Evolutionary conservation across 2,797 vertebrate genomes (phyloP).

Genomic region (Limnodromus scolopaceus): DNA sequence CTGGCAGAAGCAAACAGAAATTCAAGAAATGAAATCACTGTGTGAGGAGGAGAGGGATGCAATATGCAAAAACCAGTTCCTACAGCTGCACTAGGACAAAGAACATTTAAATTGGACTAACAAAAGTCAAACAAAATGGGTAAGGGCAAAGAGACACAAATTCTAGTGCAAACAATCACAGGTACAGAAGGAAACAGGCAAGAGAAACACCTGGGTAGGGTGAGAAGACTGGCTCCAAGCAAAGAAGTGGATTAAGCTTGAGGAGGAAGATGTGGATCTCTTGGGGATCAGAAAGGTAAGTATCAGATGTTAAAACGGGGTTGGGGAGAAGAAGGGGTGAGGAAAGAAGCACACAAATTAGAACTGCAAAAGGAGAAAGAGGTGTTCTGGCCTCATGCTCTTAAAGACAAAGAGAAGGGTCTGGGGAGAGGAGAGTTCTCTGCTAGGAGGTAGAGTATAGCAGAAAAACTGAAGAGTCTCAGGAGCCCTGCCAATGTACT

Average conservation of each 20-base stretch:
- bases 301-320: not conserved
- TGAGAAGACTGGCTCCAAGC: not conserved
- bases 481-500: not conserved
- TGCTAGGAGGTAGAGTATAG: not conserved
- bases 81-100: not conserved
- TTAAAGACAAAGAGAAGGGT: not conserved
- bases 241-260: not conserved
- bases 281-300: not conserved
- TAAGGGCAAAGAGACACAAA: not conserved
- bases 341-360: not conserved
- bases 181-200: not conserved
- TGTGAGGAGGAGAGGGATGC: not conserved
- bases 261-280: not conserved
- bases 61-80: not conserved
- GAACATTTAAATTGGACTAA: not conserved
- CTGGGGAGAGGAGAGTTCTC: not conserved
- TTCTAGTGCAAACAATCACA: not conserved
- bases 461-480: not conserved
- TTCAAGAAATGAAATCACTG: not conserved
- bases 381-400: accelerated
- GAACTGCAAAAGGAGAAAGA: not conserved
- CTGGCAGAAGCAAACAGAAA: not conserved
- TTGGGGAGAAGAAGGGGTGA: not conserved
- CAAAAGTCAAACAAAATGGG: not conserved
- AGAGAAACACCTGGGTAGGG: not conserved